phyloP scores from a whole-genome alignment of 2,888 invertebrate species.

The Amaurobius ferox region DNA sequence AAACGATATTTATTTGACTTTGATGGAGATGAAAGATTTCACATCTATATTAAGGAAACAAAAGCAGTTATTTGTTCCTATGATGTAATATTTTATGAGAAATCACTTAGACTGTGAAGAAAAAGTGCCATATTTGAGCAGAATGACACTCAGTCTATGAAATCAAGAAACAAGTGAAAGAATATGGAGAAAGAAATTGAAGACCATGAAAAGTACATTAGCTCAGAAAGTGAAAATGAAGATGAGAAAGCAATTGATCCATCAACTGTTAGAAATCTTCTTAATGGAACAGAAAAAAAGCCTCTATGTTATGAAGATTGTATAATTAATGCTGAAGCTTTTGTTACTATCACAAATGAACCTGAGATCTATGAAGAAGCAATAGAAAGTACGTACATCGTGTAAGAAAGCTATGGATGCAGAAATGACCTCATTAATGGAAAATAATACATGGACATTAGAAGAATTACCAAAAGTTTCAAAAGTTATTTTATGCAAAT shows the following conservation, averaged over 20 bases:
- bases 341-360: slow-evolving; percentile 20
- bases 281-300: too few species aligned
- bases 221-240: not conserved
- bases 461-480: too few species aligned
- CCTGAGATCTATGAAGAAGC: slow-evolving; percentile 41
- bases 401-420: not conserved
- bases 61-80: slow-evolving; percentile 17
- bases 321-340: slow-evolving; percentile 19
- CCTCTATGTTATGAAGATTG: slow-evolving; percentile 38
- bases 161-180: too few species aligned
- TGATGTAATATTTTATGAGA: slow-evolving; percentile 39
- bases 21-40: slow-evolving; percentile 42
- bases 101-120: too few species aligned
- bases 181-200: not conserved
- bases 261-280: not conserved
- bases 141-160: too few species aligned
- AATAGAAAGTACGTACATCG: too few species aligned
- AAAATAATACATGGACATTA: not conserved
- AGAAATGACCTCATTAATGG: not conserved
- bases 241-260: not conserved
- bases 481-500: not conserved
- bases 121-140: too few species aligned
- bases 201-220: not conserved
- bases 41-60: too few species aligned
- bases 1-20: slow-evolving; percentile 39